Conservation (phyloP, 2,888 invertebrate genomes). For the Drosophila testacea region DNA sequence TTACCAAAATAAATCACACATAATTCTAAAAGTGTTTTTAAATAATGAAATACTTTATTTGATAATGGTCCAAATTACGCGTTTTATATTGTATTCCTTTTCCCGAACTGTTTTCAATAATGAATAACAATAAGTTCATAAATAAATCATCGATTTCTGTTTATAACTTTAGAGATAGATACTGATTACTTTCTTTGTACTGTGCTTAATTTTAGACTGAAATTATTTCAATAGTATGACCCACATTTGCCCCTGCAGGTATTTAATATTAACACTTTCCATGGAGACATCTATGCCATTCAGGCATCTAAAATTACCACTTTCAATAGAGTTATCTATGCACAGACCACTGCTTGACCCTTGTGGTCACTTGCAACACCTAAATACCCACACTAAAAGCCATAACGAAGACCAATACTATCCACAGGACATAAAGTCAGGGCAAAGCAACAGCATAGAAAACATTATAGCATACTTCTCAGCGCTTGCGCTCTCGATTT, state of each 20-base stretch:
- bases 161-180: background rate
- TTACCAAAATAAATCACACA: too few species aligned
- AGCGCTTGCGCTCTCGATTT: slow-evolving; percentile 26
- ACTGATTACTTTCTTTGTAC: too few species aligned
- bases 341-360: slow-evolving; percentile 1
- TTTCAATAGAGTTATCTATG: background rate
- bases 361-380: background rate
- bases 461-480: slow-evolving; percentile 39
- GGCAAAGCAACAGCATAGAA: slow-evolving; percentile 21
- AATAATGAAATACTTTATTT: too few species aligned
- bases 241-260: background rate
- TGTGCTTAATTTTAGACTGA: too few species aligned
- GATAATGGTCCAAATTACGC: too few species aligned
- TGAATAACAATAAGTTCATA: too few species aligned
- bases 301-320: background rate
- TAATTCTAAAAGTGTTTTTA: too few species aligned
- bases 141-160: too few species aligned
- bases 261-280: too few species aligned
- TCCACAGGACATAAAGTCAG: background rate
- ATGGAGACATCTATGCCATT: background rate
- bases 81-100: too few species aligned
- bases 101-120: too few species aligned
- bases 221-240: background rate
- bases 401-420: background rate
- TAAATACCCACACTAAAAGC: background rate